Conservation (phyloP, 2,797 vertebrate genomes). For the Hyperoplus lanceolatus region DNA sequence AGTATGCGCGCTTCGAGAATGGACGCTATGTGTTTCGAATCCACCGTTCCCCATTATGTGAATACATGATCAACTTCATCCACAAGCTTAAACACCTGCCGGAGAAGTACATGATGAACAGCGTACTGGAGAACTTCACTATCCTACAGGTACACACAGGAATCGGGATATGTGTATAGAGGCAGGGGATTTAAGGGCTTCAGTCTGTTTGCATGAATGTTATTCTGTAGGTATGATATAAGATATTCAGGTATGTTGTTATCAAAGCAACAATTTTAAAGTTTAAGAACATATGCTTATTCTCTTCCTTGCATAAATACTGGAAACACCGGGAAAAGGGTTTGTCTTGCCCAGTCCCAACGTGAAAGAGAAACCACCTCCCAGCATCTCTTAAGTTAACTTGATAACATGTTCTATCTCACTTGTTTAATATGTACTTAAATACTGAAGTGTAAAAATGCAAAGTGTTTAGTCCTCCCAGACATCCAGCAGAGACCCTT, state of each 20-base stretch:
- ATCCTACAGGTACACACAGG: slow-evolving; percentile 90
- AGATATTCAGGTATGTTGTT: neutral
- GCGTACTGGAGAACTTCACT: slow-evolving; percentile 97
- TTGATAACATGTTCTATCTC: too few relatives aligned
- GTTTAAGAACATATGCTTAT: neutral
- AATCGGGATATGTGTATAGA: neutral
- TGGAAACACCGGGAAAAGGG: neutral
- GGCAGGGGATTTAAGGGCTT: neutral
- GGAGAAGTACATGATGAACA: slow-evolving; percentile 99
- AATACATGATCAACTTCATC: slow-evolving; percentile 99
- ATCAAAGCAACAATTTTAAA: neutral
- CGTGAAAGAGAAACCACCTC: neutral
- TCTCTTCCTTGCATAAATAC: neutral
- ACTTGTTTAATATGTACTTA: too few relatives aligned
- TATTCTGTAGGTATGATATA: neutral
- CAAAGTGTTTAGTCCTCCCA: too few relatives aligned
- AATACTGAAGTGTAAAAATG: too few relatives aligned
- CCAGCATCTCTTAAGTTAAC: neutral
- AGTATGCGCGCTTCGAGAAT: slow-evolving; percentile 93
- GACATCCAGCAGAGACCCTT: neutral
- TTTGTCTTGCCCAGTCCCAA: neutral
- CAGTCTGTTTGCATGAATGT: neutral
- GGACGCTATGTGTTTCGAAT: slow-evolving; percentile 94
- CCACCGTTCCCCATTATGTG: slow-evolving; percentile 95
- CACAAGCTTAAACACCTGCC: slow-evolving; percentile 97